Conservation (phyloP, 1,140 invertebrate species). For the Acromyrmex charruanus region DNA sequence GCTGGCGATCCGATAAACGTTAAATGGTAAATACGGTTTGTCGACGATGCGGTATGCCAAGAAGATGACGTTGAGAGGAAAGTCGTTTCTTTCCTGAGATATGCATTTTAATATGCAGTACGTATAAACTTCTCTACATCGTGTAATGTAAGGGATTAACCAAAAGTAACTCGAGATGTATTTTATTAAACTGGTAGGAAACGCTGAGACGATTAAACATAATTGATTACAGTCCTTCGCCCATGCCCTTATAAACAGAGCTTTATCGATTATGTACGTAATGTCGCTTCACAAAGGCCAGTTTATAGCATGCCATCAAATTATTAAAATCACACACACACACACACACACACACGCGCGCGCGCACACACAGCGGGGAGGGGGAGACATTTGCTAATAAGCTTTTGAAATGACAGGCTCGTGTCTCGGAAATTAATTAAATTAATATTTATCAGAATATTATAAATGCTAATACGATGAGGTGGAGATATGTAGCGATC, state of each 20-base stretch:
- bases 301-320: conserved; percentile 30
- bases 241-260: conserved; percentile 41
- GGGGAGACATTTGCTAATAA: conserved; percentile 21
- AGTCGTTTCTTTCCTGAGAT: neutral
- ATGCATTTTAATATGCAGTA: neutral
- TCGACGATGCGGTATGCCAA: neutral
- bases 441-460: conserved; percentile 44
- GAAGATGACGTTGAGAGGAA: neutral
- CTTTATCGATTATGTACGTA: conserved; percentile 56
- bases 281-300: conserved; percentile 35
- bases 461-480: neutral
- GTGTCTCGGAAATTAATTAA: conserved; percentile 48
- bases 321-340: conserved; percentile 53
- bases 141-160: conserved; percentile 35
- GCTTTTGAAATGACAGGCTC: neutral
- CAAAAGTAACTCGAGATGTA: conserved; percentile 39
- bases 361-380: neutral
- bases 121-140: neutral
- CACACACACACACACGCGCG: rapidly evolving
- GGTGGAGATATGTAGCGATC: neutral
- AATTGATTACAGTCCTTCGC: conserved; percentile 44
- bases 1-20: conserved; percentile 36
- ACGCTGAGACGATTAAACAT: conserved; percentile 52
- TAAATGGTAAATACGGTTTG: conserved; percentile 39
- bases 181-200: conserved; percentile 59